Evolutionary conservation across 1,140 invertebrate species (phyloP).

Genomic region (Oedothorax gibbosus): DNA sequence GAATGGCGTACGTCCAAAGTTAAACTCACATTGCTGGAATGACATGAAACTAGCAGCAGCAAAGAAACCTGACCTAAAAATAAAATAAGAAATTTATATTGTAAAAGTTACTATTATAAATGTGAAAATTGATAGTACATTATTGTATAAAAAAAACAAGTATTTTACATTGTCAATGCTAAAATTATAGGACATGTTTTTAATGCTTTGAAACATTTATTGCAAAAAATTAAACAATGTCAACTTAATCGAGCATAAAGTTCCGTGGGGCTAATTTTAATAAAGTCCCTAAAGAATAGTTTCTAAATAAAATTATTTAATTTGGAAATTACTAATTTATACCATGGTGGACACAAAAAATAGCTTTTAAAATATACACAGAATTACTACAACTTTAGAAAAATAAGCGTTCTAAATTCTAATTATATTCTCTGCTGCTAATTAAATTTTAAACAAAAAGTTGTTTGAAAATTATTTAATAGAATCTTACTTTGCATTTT

Average conservation of each 20-base stretch:
- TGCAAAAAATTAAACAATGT: too few relatives aligned
- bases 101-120: neutral
- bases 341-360: neutral
- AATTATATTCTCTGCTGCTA: too few relatives aligned
- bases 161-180: too few relatives aligned
- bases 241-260: too few relatives aligned
- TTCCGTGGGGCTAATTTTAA: too few relatives aligned
- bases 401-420: neutral
- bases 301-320: too few relatives aligned
- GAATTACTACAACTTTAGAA: neutral
- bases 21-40: conserved; percentile 93
- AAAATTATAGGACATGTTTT: too few relatives aligned
- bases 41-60: conserved; percentile 96
- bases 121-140: too few relatives aligned
- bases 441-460: neutral
- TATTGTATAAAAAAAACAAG: too few relatives aligned
- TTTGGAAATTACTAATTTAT: neutral
- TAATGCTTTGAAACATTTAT: too few relatives aligned
- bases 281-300: too few relatives aligned
- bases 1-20: conserved; percentile 89
- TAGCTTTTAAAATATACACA: neutral
- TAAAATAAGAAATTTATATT: neutral
- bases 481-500: conserved; percentile 77
- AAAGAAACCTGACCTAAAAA: conserved; percentile 83
- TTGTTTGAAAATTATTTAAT: neutral